phyloP scores from a whole-genome alignment of 1,140 invertebrate genomes.

The Pseudomyrmex concolor region DNA sequence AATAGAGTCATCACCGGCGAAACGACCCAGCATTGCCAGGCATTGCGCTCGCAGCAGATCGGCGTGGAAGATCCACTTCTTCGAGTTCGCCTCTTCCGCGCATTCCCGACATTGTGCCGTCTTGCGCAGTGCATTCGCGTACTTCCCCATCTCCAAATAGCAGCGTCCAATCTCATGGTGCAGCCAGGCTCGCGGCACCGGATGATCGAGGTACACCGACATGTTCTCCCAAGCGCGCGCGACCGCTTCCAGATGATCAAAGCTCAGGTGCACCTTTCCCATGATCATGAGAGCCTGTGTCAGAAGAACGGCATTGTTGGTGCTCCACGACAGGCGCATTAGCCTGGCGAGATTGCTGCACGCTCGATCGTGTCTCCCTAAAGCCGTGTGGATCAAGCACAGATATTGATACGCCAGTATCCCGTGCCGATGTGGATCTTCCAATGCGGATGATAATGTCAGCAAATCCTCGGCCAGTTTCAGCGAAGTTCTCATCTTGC shows the following conservation, averaged over 20 bases:
- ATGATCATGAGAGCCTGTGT: constrained; percentile 69
- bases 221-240: constrained; percentile 73
- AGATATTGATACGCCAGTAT: constrained; percentile 70
- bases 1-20: constrained; percentile 53
- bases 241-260: constrained; percentile 74
- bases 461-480: constrained; percentile 71
- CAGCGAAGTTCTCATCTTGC: constrained; percentile 59
- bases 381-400: constrained; percentile 66
- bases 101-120: constrained; percentile 63
- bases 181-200: constrained; percentile 75
- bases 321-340: constrained; percentile 68
- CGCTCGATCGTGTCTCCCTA: constrained; percentile 76
- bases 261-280: constrained; percentile 77
- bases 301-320: constrained; percentile 57
- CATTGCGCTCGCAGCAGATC: constrained; percentile 73
- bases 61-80: constrained; percentile 77
- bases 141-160: constrained; percentile 73
- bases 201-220: constrained; percentile 59
- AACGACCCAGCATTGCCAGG: constrained; percentile 58
- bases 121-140: constrained; percentile 62
- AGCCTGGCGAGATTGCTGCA: constrained; percentile 66
- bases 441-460: constrained; percentile 21
- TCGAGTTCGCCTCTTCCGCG: constrained; percentile 60
- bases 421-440: constrained; percentile 62
- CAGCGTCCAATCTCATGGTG: constrained; percentile 71